Evolutionary conservation across 2,888 invertebrate species (phyloP).

Genomic region (Odontomyia ornata): DNA sequence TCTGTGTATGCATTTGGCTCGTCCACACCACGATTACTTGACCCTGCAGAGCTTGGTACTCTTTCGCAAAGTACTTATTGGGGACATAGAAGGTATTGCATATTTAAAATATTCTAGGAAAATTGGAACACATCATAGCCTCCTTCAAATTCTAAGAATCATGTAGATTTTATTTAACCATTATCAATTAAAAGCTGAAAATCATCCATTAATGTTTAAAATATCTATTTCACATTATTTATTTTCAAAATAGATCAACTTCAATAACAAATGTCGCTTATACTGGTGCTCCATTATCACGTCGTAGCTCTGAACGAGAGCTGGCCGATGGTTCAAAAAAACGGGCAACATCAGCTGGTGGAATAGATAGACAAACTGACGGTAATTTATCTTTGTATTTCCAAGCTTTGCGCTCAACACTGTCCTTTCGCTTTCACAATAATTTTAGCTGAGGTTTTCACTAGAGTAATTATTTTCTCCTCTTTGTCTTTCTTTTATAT

Average conservation of each 20-base stretch:
- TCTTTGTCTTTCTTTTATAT: neutral
- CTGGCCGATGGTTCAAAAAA: conserved; percentile 77
- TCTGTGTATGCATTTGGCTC: conserved; percentile 91
- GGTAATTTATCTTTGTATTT: conserved; percentile 62
- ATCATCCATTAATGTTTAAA: neutral
- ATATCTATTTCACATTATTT: neutral
- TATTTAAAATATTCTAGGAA: neutral
- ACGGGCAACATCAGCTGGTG: conserved; percentile 77
- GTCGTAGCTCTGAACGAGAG: conserved; percentile 86
- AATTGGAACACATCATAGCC: neutral
- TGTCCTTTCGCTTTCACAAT: neutral
- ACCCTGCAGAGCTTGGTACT: conserved; percentile 78
- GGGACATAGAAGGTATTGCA: conserved; percentile 77
- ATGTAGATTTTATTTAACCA: neutral
- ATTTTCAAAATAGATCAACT: conserved; percentile 74
- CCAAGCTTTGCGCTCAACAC: neutral
- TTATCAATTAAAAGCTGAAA: no score
- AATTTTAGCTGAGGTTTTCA: conserved; percentile 12
- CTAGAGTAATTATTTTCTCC: neutral
- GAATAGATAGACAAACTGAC: conserved; percentile 74
- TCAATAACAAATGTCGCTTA: conserved; percentile 90
- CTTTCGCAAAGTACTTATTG: conserved; percentile 71
- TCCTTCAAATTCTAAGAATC: neutral
- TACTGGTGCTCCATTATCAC: conserved; percentile 78
- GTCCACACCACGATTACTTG: conserved; percentile 87